Conservation (phyloP, 2,888 invertebrate genomes). For the Mongoloraphidia duomilia region DNA sequence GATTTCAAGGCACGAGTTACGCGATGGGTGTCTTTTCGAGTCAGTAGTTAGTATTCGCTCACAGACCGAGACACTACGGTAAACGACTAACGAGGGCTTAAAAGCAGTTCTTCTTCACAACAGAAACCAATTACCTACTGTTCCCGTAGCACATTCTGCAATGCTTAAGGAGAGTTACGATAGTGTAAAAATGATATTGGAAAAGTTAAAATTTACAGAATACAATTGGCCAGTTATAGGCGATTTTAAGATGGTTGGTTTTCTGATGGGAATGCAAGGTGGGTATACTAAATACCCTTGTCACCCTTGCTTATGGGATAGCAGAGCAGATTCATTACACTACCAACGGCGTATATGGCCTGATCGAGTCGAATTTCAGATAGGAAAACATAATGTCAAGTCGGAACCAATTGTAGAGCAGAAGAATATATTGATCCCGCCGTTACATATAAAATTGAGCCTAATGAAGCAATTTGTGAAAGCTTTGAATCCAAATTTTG, state of each 20-base stretch:
- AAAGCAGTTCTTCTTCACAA: conserved; percentile 19
- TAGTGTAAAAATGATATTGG: background rate
- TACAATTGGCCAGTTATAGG: conserved; percentile 6
- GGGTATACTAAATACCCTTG: conserved; percentile 18
- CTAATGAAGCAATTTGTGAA: conserved; percentile 18
- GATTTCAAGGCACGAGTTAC: too few relatives aligned
- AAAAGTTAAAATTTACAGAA: background rate
- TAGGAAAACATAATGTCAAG: conserved; percentile 10
- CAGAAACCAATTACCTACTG: conserved; percentile 20
- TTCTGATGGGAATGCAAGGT: conserved; percentile 18
- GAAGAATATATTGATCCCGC: conserved; percentile 12
- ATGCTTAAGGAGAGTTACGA: conserved; percentile 16
- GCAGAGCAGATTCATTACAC: conserved; percentile 16
- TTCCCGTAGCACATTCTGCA: conserved; percentile 18
- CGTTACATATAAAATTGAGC: conserved; percentile 19
- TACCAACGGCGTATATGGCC: conserved; percentile 14
- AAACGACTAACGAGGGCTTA: conserved; percentile 12
- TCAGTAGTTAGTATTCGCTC: too few relatives aligned
- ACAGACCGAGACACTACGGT: too few relatives aligned
- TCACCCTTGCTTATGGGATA: conserved; percentile 19
- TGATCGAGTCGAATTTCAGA: conserved; percentile 4
- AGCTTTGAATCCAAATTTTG: conserved; percentile 2
- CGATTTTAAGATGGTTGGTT: conserved; percentile 14
- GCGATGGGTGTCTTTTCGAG: too few relatives aligned
- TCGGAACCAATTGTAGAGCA: conserved; percentile 6